phyloP scores from a whole-genome alignment of 2,888 invertebrate genomes.

The Drosophila nigricruria region DNA sequence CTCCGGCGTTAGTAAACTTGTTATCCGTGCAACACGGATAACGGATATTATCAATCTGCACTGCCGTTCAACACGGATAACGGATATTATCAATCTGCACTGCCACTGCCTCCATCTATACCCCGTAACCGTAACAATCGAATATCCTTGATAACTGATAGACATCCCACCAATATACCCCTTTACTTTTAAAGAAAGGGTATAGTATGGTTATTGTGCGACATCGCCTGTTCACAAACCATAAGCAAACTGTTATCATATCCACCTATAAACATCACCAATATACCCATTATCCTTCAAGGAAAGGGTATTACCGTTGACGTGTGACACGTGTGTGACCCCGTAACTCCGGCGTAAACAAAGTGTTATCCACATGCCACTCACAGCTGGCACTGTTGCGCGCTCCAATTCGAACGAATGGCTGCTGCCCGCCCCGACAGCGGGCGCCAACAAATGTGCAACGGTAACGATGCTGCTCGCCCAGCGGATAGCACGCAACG shows the following conservation, averaged over 20 bases:
- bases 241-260: neutral
- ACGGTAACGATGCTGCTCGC: slow-evolving; percentile 84
- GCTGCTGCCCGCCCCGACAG: slow-evolving; percentile 46
- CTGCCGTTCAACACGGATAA: too few relatives aligned
- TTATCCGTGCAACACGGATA: neutral
- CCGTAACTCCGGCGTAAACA: slow-evolving; percentile 41
- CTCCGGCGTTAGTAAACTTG: neutral
- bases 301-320: slow-evolving; percentile 18
- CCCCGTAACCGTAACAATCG: neutral
- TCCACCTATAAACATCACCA: neutral
- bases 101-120: neutral
- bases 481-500: slow-evolving; percentile 78
- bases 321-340: slow-evolving; percentile 33
- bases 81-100: neutral
- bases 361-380: slow-evolving; percentile 55
- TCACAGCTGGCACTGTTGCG: slow-evolving; percentile 69
- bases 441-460: slow-evolving; percentile 59
- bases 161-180: neutral
- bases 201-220: neutral
- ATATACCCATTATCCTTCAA: neutral
- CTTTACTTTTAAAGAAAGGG: neutral
- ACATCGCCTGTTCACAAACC: neutral
- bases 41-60: neutral
- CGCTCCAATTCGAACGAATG: slow-evolving; percentile 66
- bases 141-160: neutral